These are phyloP conservation scores for Mormyrus hasselquistii DNA, from an alignment of 2,797 vertebrate species.

Conservation along the genomic window DNA sequence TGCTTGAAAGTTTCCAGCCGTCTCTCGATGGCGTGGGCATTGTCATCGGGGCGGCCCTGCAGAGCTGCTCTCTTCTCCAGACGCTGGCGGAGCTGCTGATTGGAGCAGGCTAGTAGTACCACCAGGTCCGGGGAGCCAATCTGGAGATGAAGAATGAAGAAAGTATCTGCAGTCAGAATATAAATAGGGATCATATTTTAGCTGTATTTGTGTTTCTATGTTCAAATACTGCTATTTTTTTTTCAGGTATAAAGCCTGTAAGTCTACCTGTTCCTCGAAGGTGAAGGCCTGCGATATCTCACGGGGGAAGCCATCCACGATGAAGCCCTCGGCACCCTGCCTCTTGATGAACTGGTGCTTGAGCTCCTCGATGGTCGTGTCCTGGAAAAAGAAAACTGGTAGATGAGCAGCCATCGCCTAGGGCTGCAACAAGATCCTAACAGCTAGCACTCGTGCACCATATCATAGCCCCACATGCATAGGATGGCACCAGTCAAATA, in stretches of 20 bases:
- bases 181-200: not conserved
- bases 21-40: constrained; percentile 51
- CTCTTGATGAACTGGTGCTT: constrained; percentile 61
- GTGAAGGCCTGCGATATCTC: constrained; percentile 59
- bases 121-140: constrained; percentile 54
- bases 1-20: constrained; percentile 56
- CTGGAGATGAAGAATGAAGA: constrained; percentile 27
- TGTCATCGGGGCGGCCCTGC: constrained; percentile 55
- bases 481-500: not conserved
- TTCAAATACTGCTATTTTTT: not conserved
- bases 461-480: not conserved
- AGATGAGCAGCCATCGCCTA: not conserved
- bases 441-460: too few relatives aligned
- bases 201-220: not conserved
- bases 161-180: not conserved
- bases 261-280: constrained; percentile 58
- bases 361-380: constrained; percentile 54
- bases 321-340: constrained; percentile 52
- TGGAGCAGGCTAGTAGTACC: constrained; percentile 53
- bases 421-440: not conserved
- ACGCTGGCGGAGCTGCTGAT: constrained; percentile 49
- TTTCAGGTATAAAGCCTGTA: not conserved
- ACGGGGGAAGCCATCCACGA: constrained; percentile 59
- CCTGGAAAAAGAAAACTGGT: constrained; percentile 34
- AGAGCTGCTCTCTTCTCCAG: constrained; percentile 51